These are phyloP conservation scores for Chironomus tepperi DNA, from an alignment of 1,140 invertebrate species.

Conservation along the genomic window DNA sequence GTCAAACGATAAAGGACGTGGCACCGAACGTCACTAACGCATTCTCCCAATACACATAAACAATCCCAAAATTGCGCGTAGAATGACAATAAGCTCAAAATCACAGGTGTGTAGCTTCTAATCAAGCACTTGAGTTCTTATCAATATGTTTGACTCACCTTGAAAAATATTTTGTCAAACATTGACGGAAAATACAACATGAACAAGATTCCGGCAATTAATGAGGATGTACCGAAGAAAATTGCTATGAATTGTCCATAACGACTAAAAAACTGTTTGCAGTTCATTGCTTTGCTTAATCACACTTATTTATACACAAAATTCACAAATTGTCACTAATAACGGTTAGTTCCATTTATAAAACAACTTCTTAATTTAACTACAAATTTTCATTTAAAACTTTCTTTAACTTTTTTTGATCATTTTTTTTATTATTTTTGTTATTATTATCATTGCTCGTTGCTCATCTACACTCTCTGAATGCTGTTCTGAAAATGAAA, in stretches of 20 bases:
- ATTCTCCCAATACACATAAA: neutral
- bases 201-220: neutral
- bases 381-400: too few relatives aligned
- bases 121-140: neutral
- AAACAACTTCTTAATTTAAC: too few relatives aligned
- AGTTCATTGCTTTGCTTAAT: neutral
- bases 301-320: too few relatives aligned
- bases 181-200: neutral
- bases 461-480: too few relatives aligned
- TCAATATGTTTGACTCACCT: neutral
- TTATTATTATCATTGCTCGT: too few relatives aligned
- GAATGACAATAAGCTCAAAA: neutral
- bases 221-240: neutral
- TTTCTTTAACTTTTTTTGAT: too few relatives aligned
- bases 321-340: too few relatives aligned
- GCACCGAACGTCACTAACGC: too few relatives aligned
- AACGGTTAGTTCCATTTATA: too few relatives aligned
- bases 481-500: too few relatives aligned
- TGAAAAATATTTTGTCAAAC: neutral
- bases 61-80: neutral
- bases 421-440: too few relatives aligned
- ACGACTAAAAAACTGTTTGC: neutral
- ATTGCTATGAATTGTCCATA: neutral
- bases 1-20: too few relatives aligned
- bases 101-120: neutral